Base-by-base conservation (phyloP, 64 coral and sea anemone species). In the Actinia equina region DNA sequence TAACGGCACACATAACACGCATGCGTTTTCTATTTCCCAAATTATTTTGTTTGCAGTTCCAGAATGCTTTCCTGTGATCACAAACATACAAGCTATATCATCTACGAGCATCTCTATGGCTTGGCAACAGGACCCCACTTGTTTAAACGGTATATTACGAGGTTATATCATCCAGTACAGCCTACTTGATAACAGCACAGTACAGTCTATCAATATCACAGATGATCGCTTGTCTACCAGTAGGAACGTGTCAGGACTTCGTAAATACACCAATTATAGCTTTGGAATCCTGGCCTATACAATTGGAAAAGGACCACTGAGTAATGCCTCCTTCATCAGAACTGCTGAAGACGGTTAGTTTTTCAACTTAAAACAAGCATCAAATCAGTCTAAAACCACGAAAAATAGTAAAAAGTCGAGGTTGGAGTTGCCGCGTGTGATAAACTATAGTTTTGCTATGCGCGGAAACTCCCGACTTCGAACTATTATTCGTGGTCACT, bases 271-370 rank as follows among this genome's bases (percentile, higher is more conserved):
- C 8, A 13, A 11, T 2, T 74, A 74, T 74, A 37, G 10, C 23
- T 74, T 74, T 74, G 41, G 67, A 71, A 71, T 71, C 6, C 69
- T 74, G 69, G 69, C 69, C 6, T 74, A 74, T 74, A 74, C 69
- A 37, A 74, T 74, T 74, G 69, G 69, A 26, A 13, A 74, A 15
- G 69, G 69, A 37, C 69, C 69, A 12, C 6, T 74, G 69, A 37
- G 69, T 30, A 74, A 74, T 30, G n/a, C n/a, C 41, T 74, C 69
- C 6, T 3, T 74, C 9, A 15, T 30, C n/a, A 74, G 69, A 74
- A 74, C 69, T 41, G 27, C 7, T 30, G 69, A 74, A 30, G 69
- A 74, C 41, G 69, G 69, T 74, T 41, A 37, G 69, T 65, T 23
- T 74, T 37, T 37, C 30, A 37, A 37, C 30, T 37, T 37, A 37